Percentiles rank a stretch among this genome's conserved stretches.
Conservation (phyloP, 2,888 invertebrate genomes). For the Lamellibrachia columna region DNA sequence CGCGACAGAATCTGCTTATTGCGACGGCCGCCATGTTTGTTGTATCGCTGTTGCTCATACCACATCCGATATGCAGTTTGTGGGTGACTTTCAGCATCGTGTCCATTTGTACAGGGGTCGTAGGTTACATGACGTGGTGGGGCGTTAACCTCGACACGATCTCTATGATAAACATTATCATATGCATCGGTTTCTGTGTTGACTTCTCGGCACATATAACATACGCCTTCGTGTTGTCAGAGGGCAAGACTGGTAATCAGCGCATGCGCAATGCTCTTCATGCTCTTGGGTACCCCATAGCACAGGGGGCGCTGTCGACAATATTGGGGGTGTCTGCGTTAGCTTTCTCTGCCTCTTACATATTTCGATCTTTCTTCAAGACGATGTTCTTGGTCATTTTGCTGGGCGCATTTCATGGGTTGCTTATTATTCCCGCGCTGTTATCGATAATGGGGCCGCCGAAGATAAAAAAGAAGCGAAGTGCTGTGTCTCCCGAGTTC, state of each 20-base stretch:
- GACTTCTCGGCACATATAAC: conserved; percentile 96
- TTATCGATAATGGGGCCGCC: not conserved
- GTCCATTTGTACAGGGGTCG: conserved; percentile 91
- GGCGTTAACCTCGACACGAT: conserved; percentile 82
- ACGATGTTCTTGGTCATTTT: not conserved
- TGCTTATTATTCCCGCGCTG: not conserved
- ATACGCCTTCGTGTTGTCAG: conserved; percentile 92
- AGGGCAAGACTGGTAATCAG: conserved; percentile 80
- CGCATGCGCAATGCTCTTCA: conserved; percentile 86
- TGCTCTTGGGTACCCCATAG: conserved; percentile 87
- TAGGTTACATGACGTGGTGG: conserved; percentile 97
- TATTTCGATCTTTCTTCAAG: conserved; percentile 33
- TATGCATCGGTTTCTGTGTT: conserved; percentile 83
- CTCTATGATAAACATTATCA: conserved; percentile 95
- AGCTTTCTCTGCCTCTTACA: conserved; percentile 24
- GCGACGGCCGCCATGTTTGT: conserved; percentile 81
- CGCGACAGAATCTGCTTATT: conserved; percentile 87
- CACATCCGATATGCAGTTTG: conserved; percentile 67
- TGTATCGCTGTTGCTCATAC: too few relatives aligned
- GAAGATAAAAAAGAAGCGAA: not conserved
- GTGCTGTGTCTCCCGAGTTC: not conserved
- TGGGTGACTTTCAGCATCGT: conserved; percentile 96
- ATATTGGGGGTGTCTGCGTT: conserved; percentile 32
- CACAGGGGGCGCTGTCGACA: conserved; percentile 91
- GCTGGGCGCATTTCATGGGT: not conserved